Evolutionary conservation across 2,888 invertebrate species (phyloP), one percentile per base, ranked within the genome.

Genomic region (Ophion obscuratus): DNA sequence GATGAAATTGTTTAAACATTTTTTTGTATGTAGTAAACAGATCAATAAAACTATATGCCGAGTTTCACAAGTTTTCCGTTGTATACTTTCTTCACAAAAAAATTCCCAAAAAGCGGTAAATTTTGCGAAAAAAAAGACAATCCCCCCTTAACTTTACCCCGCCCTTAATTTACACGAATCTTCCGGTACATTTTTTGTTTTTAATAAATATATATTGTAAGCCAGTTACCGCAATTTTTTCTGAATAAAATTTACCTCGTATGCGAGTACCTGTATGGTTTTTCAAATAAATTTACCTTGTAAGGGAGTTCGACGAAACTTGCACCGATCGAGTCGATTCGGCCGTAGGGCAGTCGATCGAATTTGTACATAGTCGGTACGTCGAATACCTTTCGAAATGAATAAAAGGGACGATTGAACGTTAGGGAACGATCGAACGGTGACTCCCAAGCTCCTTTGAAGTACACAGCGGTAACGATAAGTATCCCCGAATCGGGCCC

Each of bases 291-390:
- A 31, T 31, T 31, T 31, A 67, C 67, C 67, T 67, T 24, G 67
- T 67, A 67, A 5, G 67, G 67, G n/a, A 67, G 67, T 40, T 67
- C 67, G 11, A 67, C 7, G 40, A 67, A 67, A 20, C 9, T 27
- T 9, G n/a, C n/a, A 10, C 20, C 10, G 20, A 40, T 0, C n/a
- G 10, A 3, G 10, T 67, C 67, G 3, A 67, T 9, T 10, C 40
- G 67, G 20, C 67, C 67, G 40, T 20, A 40, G 1, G 11, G 40
- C 10, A 67, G 40, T 4, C 9, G 40, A 67, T 20, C 67, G 7
- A 40, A n/a, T 9, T 17, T n/a, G 40, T 67, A 10, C 67, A 67
- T 67, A 40, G 67, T 67, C 67, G 20, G 40, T 40, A 67, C 67
- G 36, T 67, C 9, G 68, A 68, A 68, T 44, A 20, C 14, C 14